Evolutionary conservation across 1,140 invertebrate species (phyloP).

Genomic region (Neodiprion virginianus): DNA sequence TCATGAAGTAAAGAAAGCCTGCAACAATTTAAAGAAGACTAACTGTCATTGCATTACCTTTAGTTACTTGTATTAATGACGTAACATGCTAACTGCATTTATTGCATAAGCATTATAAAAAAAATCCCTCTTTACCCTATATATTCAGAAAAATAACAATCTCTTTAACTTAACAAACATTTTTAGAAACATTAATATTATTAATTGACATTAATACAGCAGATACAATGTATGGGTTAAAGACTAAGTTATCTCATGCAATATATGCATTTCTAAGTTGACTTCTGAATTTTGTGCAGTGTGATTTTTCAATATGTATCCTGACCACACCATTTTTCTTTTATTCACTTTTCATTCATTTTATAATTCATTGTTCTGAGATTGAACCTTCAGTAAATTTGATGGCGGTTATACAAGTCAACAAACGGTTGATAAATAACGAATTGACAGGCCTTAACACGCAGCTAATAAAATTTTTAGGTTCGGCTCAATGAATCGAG

Average conservation of each 20-base stretch:
- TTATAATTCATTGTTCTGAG: no score
- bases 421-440: slow-evolving; percentile 23
- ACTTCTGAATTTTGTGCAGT: background rate
- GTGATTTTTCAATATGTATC: background rate
- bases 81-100: slow-evolving; percentile 27
- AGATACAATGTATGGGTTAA: background rate
- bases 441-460: slow-evolving; percentile 38
- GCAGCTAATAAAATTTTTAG: slow-evolving; percentile 54
- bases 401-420: background rate
- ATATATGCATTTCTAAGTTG: background rate
- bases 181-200: background rate
- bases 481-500: slow-evolving; percentile 77
- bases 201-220: background rate
- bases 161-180: background rate
- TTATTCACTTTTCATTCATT: background rate
- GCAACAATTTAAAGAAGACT: slow-evolving; percentile 18
- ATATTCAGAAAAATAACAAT: slow-evolving; percentile 16
- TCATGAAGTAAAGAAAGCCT: background rate
- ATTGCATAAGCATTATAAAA: slow-evolving; percentile 21
- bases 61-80: slow-evolving; percentile 23
- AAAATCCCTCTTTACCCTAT: background rate
- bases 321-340: background rate
- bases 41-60: slow-evolving; percentile 25
- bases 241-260: background rate
- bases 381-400: background rate